Evolutionary conservation across 2,888 invertebrate species (phyloP).

Genomic region (Rhagophthalmus giganteus): DNA sequence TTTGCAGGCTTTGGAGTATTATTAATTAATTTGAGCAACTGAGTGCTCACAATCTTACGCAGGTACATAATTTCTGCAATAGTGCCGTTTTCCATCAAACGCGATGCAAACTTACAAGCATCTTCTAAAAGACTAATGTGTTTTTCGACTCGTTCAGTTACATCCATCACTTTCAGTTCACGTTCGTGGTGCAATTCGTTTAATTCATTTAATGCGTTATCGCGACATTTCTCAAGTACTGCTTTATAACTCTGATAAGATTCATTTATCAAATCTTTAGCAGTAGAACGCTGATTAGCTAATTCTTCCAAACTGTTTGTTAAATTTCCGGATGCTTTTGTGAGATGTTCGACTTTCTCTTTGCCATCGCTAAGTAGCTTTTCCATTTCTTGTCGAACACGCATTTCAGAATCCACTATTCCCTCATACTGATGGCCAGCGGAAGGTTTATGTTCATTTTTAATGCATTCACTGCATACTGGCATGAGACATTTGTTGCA

Average conservation of each 20-base stretch:
- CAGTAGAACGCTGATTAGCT: constrained; percentile 84
- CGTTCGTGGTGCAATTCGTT: constrained; percentile 79
- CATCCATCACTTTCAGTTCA: constrained; percentile 88
- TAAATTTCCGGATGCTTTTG: constrained; percentile 73
- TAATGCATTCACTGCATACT: constrained; percentile 85
- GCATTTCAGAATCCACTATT: constrained; percentile 73
- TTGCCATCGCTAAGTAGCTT: constrained; percentile 75
- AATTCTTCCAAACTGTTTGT: constrained; percentile 82
- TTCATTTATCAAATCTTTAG: constrained; percentile 79
- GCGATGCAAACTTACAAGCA: constrained; percentile 81
- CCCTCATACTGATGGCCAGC: constrained; percentile 83
- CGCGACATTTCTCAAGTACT: constrained; percentile 78
- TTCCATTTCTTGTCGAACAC: constrained; percentile 76
- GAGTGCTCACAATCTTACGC: constrained; percentile 76
- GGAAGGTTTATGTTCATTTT: constrained; percentile 77
- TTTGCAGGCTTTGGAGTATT: constrained; percentile 82
- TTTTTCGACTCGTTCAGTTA: constrained; percentile 74
- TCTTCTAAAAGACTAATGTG: constrained; percentile 83
- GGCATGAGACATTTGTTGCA: constrained; percentile 86
- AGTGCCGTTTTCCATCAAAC: constrained; percentile 82
- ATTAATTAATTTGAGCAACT: constrained; percentile 76
- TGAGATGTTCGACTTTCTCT: constrained; percentile 74
- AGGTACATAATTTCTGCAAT: constrained; percentile 82
- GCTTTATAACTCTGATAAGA: constrained; percentile 80
- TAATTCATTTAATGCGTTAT: constrained; percentile 73